Base-by-base conservation (phyloP, 2,113 vertebrate species). In the Calypte anna region DNA sequence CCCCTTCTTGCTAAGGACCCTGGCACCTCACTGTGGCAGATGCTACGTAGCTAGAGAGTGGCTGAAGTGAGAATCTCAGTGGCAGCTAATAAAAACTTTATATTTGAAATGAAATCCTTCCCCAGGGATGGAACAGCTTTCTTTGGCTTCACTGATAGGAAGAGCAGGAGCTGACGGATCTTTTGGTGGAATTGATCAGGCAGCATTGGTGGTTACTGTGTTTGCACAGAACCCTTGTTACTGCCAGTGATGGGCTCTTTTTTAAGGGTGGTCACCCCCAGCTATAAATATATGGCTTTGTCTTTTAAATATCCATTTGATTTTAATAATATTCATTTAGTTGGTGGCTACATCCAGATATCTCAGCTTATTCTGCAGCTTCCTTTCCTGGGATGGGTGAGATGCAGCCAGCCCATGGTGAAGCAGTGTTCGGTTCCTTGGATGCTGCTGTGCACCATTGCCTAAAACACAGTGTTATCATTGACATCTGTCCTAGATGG, bases 201-300 rank as follows among this genome's bases (percentile, higher is more conserved):
- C 19, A 8, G 36, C 8, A 6, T 7, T 1, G 33, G 31, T 40
- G 50, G 11, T 8, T 4, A 3, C 27, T 59, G 19, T 21, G 40
- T 48, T 81, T 67, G 19, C 40, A 61, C 64, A 64, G 54, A 61
- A 0, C 44, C 43, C 50, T 83, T 17, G 1, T 15, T 3, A 17
- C 14, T 54, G 40, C 24, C 13, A 21, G 23, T 0, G 2, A 10
- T 7, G 38, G 38, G n/a, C 30, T 44, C 7, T 33, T 77, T 33
- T 69, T 8, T 30, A 77, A 11, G 38, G 59, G 57, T 0, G 0
- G 21, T 27, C 2, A 0, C 6, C 8, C 12, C 16, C 8, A 3
- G 43, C 28, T 53, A 14, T 24, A 55, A 81, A 81, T 33, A 58
- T 3, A 4, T 51, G 10, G 24, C 27, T 7, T 4, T 24, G 16